Base-by-base conservation (phyloP, 2,888 invertebrate species). In the Diaperis boleti region DNA sequence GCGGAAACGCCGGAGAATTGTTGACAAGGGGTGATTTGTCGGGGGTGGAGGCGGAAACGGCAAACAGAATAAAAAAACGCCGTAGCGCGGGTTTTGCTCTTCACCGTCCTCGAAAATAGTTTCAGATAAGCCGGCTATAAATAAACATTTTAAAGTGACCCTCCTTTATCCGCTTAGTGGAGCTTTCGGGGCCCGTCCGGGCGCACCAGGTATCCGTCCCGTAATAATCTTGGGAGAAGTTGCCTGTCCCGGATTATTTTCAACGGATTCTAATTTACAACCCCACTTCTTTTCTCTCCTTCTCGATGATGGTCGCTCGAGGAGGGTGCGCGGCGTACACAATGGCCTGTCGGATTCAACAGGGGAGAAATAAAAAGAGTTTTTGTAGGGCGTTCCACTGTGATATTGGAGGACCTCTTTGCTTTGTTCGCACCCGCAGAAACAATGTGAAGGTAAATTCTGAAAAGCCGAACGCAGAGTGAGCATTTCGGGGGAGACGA, bases 141-240 rank as follows among this genome's bases (percentile, higher is more conserved):
- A 71, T 71, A 69, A 70, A 70, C 70, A 70, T 70, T 71, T 71
- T 66, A 65, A 71, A 71, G 69, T 68, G 69, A 69, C 69, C 61
- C 63, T 65, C 57, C 33, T 66, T 69, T 64, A 71, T 71, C 71
- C 65, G 69, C 70, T 71, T 70, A 69, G 65, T 45, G 31, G 15
- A n/a, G 52, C 37, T 41, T 52, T 41, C 39, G 10, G 22, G 29
- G 37, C 18, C 31, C 35, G 52, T 52, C 50, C 50, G 37, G 17
- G 35, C 13, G 35, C 3, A 33, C 13, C 10, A 45, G 45, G 42
- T 42, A 42, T 22, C 22, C n/a, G n/a, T n/a, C n/a, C 8, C 5
- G 2, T 11, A 7, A 7, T 42, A 11, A 42, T 18, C 18, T 3
- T 7, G 3, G n/a, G n/a, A 33, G 10, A 7, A n/a, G 33, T 10